Evolutionary conservation across 2,888 invertebrate species (phyloP).

Genomic region (Cephus sareptanus): DNA sequence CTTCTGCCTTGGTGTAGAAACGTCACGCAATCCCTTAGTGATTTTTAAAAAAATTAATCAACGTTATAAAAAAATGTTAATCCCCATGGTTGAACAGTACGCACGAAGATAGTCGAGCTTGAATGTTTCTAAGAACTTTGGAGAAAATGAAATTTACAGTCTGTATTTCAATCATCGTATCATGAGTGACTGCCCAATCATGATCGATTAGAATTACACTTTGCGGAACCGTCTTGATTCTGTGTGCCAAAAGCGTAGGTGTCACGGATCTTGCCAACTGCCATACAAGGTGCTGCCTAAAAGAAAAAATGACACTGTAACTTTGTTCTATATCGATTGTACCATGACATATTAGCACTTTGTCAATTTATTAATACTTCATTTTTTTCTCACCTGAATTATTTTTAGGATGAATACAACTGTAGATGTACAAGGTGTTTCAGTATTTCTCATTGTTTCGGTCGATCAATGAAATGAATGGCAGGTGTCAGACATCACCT

Average conservation of each 20-base stretch:
- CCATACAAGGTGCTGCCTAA: constrained; percentile 16
- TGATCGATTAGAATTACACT: background rate
- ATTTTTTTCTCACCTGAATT: background rate
- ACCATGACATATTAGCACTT: background rate
- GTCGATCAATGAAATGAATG: background rate
- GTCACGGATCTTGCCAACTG: constrained; percentile 14
- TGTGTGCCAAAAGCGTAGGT: constrained; percentile 14
- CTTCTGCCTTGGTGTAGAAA: background rate
- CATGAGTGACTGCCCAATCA: background rate
- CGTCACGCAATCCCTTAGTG: background rate
- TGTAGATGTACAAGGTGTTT: background rate
- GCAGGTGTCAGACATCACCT: background rate
- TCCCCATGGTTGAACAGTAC: background rate
- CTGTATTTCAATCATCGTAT: background rate
- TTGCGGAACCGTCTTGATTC: background rate
- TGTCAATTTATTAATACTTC: background rate
- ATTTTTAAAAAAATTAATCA: background rate
- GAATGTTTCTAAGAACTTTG: background rate
- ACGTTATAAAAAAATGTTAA: background rate
- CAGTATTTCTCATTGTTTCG: background rate
- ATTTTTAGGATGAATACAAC: background rate
- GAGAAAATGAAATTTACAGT: background rate
- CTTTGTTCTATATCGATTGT: background rate
- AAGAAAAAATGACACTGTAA: constrained; percentile 6
- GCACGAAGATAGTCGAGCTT: background rate